Evolutionary conservation across 2,113 vertebrate species (phyloP), one percentile per base, ranked within the genome.

Genomic region (Thunnus maccoyii): DNA sequence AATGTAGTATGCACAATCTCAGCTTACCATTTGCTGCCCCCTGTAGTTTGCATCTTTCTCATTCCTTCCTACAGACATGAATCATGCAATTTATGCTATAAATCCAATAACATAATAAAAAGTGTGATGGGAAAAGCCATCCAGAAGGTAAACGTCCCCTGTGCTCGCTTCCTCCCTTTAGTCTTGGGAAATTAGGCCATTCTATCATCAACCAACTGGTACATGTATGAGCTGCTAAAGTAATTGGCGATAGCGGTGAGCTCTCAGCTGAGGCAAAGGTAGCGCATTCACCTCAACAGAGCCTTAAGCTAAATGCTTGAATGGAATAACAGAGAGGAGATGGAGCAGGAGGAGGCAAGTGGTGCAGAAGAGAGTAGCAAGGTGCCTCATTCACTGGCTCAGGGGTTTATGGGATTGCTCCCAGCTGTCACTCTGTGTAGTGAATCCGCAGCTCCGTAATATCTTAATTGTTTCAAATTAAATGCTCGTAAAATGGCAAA

Each of bases 1-100:
- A 56, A 55, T 67, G 56, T 46, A 57, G 1, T 50, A 12, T 51
- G 46, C 46, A 14, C 25, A 36, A 18, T 73, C 54, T 60, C 52
- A 57, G 78, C 78, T 94, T 93, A 90, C 94, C 88, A 91, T 96
- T 91, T 96, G 95, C 95, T 96, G 95, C 95, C 95, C 94, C 89
- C 96, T 96, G 88, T 94, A 94, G 95, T 95, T 93, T 83, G 74
- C 82, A 62, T 69, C n/a, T 15, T 46, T 48, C 71, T 52, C 60
- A 73, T 86, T 80, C 63, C 55, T 71, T 52, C 52, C 56, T 60
- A 61, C 57, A 71, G 62, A 74, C 76, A 90, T 85, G 84, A 89
- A 55, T 85, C 84, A 87, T 77, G 25, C 79, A 75, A 76, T 20
- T 13, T 14, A 6, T 22, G 56, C 54, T 61, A 62, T 88, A 78